A percentile compares a stretch with the other conserved stretches of the same genome.
Evolutionary conservation across 64 coral and sea anemone genomes (phyloP).

Genomic region (Actinia equina): DNA sequence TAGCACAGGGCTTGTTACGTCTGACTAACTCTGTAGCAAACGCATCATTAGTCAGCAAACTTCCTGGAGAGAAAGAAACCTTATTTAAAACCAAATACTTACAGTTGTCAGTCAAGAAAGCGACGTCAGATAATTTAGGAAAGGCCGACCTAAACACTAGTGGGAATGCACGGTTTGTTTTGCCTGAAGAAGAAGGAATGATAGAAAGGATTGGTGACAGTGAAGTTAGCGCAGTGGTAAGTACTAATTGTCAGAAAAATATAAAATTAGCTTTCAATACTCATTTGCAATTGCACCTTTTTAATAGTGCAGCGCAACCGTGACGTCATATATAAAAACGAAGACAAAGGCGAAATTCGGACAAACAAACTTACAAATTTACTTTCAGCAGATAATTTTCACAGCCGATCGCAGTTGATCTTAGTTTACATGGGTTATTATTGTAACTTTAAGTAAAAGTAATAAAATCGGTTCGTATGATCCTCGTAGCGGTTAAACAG

Average conservation of each 20-base stretch:
- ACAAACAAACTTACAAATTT: too few relatives aligned
- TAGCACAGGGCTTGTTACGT: neutral
- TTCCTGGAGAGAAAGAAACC: slow-evolving; percentile 27
- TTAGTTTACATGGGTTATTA: too few relatives aligned
- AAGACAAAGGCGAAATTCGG: too few relatives aligned
- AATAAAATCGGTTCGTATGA: too few relatives aligned
- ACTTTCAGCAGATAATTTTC: too few relatives aligned
- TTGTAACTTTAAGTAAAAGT: too few relatives aligned
- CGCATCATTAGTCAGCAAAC: slow-evolving; percentile 42
- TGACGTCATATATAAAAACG: too few relatives aligned
- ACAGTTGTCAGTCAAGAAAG: slow-evolving; percentile 3
- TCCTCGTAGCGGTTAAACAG: too few relatives aligned
- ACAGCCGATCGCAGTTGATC: too few relatives aligned
- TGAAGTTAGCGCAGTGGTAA: neutral
- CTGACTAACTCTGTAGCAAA: neutral
- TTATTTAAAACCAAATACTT: neutral
- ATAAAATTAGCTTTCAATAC: too few relatives aligned
- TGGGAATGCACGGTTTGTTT: slow-evolving; percentile 1
- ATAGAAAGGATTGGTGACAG: neutral
- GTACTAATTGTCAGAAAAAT: neutral
- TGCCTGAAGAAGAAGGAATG: slow-evolving; percentile 3
- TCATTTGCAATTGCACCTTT: neutral
- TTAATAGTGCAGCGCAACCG: too few relatives aligned
- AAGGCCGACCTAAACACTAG: neutral
- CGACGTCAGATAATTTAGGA: neutral